Percentiles rank a stretch among this genome's conserved stretches.
Evolutionary conservation across 2,888 invertebrate species (phyloP).

Genomic region (Dryadula phaetusa): DNA sequence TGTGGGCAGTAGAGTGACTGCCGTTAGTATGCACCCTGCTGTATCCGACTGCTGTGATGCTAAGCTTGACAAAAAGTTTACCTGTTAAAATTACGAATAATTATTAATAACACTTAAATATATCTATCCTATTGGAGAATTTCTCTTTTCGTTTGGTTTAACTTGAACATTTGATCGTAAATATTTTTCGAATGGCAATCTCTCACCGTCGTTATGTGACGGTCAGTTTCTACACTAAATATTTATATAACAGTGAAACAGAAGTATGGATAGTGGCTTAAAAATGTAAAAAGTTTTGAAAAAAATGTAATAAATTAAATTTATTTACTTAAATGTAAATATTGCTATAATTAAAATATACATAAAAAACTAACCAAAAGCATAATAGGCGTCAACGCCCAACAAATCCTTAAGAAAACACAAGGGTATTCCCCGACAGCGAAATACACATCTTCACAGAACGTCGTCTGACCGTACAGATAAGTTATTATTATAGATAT

Average conservation of each 20-base stretch:
- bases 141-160: too few species aligned
- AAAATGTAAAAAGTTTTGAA: too few species aligned
- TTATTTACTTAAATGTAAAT: too few species aligned
- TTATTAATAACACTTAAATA: neutral
- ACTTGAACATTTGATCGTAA: too few species aligned
- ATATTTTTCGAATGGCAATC: too few species aligned
- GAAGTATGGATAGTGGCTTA: too few species aligned
- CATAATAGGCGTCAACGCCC: conserved; percentile 67
- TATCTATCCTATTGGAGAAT: too few species aligned
- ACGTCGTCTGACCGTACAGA: conserved; percentile 70
- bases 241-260: too few species aligned
- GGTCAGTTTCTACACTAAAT: too few species aligned
- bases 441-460: conserved; percentile 73
- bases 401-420: conserved; percentile 68
- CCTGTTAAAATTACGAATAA: conserved; percentile 46
- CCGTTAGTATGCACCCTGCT: conserved; percentile 62
- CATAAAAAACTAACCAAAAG: conserved; percentile 58
- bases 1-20: conserved; percentile 57
- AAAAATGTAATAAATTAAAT: too few species aligned
- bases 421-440: conserved; percentile 72
- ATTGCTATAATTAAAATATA: neutral
- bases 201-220: too few species aligned
- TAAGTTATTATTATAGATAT: conserved; percentile 61
- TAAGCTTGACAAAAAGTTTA: conserved; percentile 55
- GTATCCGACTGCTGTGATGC: conserved; percentile 52